These are phyloP conservation scores for Gephyroberyx darwinii DNA, from an alignment of 2,797 vertebrate species.

Conservation along the genomic window DNA sequence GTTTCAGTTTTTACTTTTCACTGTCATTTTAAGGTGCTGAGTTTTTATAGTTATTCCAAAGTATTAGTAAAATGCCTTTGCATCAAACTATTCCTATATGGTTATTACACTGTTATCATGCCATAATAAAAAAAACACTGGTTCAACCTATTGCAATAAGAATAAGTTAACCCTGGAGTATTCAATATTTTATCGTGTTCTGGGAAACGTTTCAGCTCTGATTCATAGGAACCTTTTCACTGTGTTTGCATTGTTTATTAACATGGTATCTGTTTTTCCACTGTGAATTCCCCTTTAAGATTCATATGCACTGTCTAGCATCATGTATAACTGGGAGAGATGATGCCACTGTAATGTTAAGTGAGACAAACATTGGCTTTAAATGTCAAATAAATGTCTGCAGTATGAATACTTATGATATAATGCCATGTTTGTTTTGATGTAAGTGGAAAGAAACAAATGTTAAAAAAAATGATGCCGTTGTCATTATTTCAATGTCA, in stretches of 20 bases:
- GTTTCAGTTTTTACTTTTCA: neutral
- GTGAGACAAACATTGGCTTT: constrained; percentile 41
- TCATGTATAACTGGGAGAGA: constrained; percentile 25
- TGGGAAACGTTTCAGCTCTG: neutral
- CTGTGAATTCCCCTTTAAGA: constrained; percentile 8
- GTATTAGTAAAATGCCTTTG: neutral
- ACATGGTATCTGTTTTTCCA: constrained; percentile 2
- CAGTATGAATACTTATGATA: constrained; percentile 22
- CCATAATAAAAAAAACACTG: neutral
- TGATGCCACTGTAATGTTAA: constrained; percentile 30
- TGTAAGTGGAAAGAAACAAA: constrained; percentile 26
- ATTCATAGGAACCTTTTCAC: constrained; percentile 16
- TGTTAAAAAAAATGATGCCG: constrained; percentile 30
- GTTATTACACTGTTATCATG: neutral
- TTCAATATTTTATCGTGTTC: neutral
- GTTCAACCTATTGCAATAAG: no score
- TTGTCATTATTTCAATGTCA: constrained; percentile 31
- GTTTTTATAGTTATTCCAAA: neutral
- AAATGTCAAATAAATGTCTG: constrained; percentile 55
- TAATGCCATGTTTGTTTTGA: constrained; percentile 20
- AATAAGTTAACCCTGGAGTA: neutral
- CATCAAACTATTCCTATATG: neutral
- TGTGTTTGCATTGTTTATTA: constrained; percentile 24
- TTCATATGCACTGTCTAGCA: constrained; percentile 8
- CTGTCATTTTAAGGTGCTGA: neutral